These are phyloP conservation scores for Tychaedon coryphoeus DNA, from an alignment of 2,113 vertebrate species.

Conservation along the genomic window DNA sequence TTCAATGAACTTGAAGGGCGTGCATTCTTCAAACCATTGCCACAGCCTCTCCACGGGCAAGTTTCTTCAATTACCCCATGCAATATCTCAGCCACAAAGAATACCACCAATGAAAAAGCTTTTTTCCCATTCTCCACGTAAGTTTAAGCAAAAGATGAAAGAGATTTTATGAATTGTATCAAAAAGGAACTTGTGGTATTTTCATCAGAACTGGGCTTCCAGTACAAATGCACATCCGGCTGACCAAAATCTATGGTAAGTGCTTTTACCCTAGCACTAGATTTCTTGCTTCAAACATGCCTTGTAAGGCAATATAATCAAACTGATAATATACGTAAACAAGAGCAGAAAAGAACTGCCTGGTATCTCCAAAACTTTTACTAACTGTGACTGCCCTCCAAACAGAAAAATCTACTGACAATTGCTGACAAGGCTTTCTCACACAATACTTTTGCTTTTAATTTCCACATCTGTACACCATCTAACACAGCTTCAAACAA, in stretches of 20 bases:
- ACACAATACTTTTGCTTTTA: not conserved
- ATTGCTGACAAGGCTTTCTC: not conserved
- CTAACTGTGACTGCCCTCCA: not conserved
- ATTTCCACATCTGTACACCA: slow-evolving; percentile 36
- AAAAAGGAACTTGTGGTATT: not conserved
- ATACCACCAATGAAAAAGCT: not conserved
- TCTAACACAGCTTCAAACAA: not conserved
- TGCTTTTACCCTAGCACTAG: not conserved
- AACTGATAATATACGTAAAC: not conserved
- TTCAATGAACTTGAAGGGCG: not conserved
- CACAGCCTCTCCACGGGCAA: not conserved
- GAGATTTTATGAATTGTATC: not conserved
- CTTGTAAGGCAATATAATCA: not conserved
- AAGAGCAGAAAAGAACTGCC: not conserved
- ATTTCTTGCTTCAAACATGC: not conserved
- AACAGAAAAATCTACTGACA: not conserved
- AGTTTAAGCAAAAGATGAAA: not conserved
- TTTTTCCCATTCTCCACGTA: not conserved
- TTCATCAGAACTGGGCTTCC: not conserved
- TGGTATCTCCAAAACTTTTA: not conserved
- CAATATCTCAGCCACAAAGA: not conserved
- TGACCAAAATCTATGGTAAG: not conserved
- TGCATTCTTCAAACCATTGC: not conserved
- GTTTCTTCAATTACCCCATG: not conserved
- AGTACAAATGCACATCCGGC: not conserved